Evolutionary conservation across 2,797 vertebrate genomes (phyloP).

Genomic region (Cyclura pinguis): DNA sequence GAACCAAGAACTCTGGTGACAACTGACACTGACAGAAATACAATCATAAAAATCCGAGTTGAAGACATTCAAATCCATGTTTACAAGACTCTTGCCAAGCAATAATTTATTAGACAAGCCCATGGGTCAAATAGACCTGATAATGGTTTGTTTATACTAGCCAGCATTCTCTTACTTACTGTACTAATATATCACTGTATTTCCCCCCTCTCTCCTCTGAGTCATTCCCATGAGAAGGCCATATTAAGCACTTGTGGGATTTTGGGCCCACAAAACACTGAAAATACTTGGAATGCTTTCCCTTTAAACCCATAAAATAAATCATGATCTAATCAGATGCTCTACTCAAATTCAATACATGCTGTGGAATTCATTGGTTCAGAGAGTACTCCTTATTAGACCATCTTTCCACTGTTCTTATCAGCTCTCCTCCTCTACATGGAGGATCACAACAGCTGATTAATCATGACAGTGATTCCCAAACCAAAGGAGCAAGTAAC

Average conservation of each 20-base stretch:
- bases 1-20: constrained; percentile 37
- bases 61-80: constrained; percentile 50
- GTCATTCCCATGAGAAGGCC: constrained; percentile 22
- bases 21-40: constrained; percentile 31
- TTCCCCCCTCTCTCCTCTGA: constrained; percentile 21
- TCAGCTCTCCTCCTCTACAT: constrained; percentile 55
- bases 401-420: constrained; percentile 43
- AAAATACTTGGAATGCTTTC: constrained; percentile 69
- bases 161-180: constrained; percentile 48
- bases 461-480: constrained; percentile 54
- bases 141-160: constrained; percentile 58
- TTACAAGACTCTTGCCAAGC: constrained; percentile 58
- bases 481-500: constrained; percentile 49
- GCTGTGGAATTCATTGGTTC: constrained; percentile 58
- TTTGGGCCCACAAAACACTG: constrained; percentile 49
- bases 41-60: constrained; percentile 30
- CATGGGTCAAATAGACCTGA: constrained; percentile 39
- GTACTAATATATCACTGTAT: constrained; percentile 52
- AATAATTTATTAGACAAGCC: constrained; percentile 55
- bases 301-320: constrained; percentile 69
- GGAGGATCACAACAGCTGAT: constrained; percentile 54
- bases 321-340: constrained; percentile 67
- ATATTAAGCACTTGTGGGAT: constrained; percentile 58
- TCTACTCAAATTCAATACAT: constrained; percentile 23
- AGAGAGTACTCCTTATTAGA: constrained; percentile 64